Evolutionary conservation across 2,797 vertebrate genomes (phyloP).

Genomic region (Halcyon leucocephala): DNA sequence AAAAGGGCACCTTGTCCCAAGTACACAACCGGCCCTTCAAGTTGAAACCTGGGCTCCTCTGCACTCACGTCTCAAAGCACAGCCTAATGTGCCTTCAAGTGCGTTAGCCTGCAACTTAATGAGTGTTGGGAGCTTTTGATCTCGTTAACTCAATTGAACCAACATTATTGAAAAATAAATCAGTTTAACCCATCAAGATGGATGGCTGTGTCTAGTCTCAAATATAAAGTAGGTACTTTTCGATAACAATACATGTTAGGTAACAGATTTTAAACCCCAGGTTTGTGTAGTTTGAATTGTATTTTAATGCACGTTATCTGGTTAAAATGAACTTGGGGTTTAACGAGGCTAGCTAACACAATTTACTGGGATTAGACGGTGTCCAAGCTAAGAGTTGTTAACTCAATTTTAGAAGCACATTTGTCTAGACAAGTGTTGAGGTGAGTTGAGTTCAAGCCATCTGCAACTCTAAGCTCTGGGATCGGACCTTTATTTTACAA

Average conservation of each 20-base stretch:
- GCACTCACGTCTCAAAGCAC: accelerated
- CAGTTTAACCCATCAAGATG: background rate
- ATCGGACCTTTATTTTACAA: background rate
- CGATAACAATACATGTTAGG: background rate
- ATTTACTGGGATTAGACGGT: background rate
- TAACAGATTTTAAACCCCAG: background rate
- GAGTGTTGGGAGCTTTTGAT: background rate
- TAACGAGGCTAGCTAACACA: background rate
- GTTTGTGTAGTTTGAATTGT: background rate
- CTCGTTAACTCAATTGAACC: background rate
- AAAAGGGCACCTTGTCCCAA: accelerated
- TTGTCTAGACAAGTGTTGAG: background rate
- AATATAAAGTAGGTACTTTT: background rate
- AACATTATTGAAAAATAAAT: background rate
- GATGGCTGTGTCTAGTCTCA: background rate
- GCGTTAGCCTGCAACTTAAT: background rate
- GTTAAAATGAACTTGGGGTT: slow-evolving; percentile 4
- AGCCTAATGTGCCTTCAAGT: background rate
- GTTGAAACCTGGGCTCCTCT: background rate
- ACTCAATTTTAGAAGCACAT: background rate
- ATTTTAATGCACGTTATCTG: background rate
- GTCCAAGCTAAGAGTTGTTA: background rate
- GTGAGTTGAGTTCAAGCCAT: background rate
- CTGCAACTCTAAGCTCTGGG: background rate
- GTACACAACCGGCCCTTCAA: accelerated